Evolutionary conservation across 2,888 invertebrate genomes (phyloP), one percentile per base, ranked within the genome.

Genomic region (Andrena haemorrhoa): DNA sequence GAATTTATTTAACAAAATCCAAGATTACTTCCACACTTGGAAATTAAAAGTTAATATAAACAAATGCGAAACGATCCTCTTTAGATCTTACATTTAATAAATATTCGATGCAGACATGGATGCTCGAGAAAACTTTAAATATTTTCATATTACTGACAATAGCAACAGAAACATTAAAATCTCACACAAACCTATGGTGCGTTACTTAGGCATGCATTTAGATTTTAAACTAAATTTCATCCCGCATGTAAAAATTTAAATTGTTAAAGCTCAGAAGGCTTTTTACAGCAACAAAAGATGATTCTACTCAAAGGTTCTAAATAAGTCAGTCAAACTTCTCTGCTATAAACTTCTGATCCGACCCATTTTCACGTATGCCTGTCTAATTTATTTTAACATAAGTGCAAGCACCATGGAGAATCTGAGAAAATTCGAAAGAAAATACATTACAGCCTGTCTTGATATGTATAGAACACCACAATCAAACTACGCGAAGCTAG

Each of bases 11-110:
- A 16, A 35, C 1, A 80, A 75, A 80, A 68, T 74, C 0, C 20
- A 63, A 2, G 20, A 51, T 1, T 79, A 71, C 7, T 74, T 58
- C 12, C 7, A 72, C 2, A 60, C 68, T 2, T 82, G 82, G 79
- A 79, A 79, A 64, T 35, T 79, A 1, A 84, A 74, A 66, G 66
- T 74, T 0, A 82, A 82, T 20, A 29, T 49, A 1, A 7, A 53
- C 0, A 79, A 84, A 70, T 82, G 79, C 10, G 79, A 82, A 58
- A 71, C 79, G 6, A 80, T 76, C 0, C 16, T 80, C 6, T 79
- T 81, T 4, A 47, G 78, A n/a, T 64, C 58, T 6, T 31, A 47
- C 2, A 33, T 76, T 0, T 56, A 53, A 1, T 26, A 49, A 0
- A 65, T 23, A 1, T 63, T 51, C 0, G 4, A 65, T 2, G 69